Conservation (phyloP, 2,113 vertebrate species). For the Falco punctatus region DNA sequence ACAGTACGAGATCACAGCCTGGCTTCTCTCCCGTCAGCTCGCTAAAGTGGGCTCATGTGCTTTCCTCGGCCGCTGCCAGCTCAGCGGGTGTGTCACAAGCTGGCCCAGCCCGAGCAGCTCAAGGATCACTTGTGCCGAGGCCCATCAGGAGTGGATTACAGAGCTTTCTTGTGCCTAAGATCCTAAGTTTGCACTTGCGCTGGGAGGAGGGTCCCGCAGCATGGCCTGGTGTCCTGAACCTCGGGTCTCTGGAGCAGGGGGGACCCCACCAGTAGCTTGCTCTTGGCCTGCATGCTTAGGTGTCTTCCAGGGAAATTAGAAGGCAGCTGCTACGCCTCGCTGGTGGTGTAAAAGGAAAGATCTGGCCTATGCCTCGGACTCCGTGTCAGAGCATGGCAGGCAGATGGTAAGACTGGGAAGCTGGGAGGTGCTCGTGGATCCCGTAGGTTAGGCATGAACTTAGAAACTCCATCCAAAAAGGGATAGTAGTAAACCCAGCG, state of each 20-base stretch:
- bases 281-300: neutral
- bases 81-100: conserved; percentile 12
- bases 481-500: neutral
- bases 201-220: neutral
- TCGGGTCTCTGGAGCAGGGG: neutral
- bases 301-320: neutral
- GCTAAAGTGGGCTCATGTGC: neutral
- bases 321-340: neutral
- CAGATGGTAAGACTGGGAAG: neutral
- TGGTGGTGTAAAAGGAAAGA: neutral
- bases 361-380: neutral
- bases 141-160: neutral
- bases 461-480: neutral
- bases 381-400: rapidly evolving
- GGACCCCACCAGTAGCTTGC: neutral
- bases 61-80: conserved; percentile 39
- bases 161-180: neutral
- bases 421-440: neutral
- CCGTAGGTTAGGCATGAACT: neutral
- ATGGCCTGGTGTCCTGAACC: neutral
- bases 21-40: neutral
- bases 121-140: conserved; percentile 2
- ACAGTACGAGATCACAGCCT: neutral
- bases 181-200: neutral
- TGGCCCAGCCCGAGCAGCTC: neutral